phyloP scores from a whole-genome alignment of 37 sponge, comb jelly and placozoan species.

The Tethya wilhelma region DNA sequence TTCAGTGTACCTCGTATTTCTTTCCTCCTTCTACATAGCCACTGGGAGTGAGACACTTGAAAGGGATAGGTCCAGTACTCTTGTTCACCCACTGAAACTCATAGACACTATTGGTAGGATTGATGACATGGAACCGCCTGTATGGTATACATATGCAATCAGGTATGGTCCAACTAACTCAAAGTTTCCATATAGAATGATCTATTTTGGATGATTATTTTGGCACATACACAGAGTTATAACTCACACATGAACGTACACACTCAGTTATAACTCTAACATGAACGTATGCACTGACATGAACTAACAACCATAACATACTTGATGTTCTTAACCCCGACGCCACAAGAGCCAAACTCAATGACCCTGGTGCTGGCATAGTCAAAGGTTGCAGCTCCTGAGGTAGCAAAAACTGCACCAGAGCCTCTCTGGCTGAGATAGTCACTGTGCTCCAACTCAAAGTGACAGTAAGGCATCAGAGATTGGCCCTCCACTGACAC shows the following conservation, averaged over 20 bases:
- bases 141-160: neutral
- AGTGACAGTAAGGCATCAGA: conserved; percentile 98
- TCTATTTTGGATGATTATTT: no score
- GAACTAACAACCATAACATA: conserved; percentile 27
- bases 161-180: neutral
- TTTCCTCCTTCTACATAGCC: conserved; percentile 79
- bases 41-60: conserved; percentile 78
- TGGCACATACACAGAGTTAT: no score
- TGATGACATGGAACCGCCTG: conserved; percentile 87
- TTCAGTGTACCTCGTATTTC: conserved; percentile 53
- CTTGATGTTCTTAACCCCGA: conserved; percentile 64
- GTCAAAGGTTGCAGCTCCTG: conserved; percentile 1
- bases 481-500: conserved; percentile 69
- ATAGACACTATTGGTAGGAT: conserved; percentile 85
- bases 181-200: no score
- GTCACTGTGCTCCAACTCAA: conserved; percentile 94
- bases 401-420: neutral
- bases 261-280: no score
- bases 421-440: conserved; percentile 51
- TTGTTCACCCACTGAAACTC: conserved; percentile 86
- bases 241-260: no score
- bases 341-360: conserved; percentile 86
- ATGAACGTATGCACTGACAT: no score
- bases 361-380: conserved; percentile 75
- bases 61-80: neutral